Percentiles rank a stretch among this genome's conserved stretches.
These are phyloP conservation scores for Epicauta chinensis DNA, from an alignment of 1,140 invertebrate species.

Conservation along the genomic window DNA sequence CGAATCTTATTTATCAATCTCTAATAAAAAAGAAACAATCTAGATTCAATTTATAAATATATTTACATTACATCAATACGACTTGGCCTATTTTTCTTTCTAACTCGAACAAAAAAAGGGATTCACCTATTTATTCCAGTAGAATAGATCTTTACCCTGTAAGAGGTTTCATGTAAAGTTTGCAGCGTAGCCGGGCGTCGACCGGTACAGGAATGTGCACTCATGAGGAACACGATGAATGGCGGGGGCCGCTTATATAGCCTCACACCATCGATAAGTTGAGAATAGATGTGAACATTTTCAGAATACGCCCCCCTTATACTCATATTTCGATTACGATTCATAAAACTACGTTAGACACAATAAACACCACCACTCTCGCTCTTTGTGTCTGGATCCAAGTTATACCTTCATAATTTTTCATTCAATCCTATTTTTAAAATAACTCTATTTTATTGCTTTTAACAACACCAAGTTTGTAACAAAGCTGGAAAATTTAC, in stretches of 20 bases:
- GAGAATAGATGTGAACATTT: slow-evolving; percentile 3
- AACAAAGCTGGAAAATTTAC: too few relatives aligned
- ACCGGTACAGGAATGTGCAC: slow-evolving; percentile 20
- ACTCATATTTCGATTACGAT: too few relatives aligned
- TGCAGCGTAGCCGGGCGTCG: slow-evolving; percentile 14
- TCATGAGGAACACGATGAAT: slow-evolving; percentile 23
- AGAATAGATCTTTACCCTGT: slow-evolving; percentile 21
- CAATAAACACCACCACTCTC: too few relatives aligned
- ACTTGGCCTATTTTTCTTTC: slow-evolving; percentile 15
- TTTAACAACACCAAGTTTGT: too few relatives aligned
- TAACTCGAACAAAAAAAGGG: slow-evolving; percentile 20
- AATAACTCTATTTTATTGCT: too few relatives aligned
- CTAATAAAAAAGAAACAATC: neutral
- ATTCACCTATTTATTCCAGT: slow-evolving; percentile 26
- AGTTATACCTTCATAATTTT: too few relatives aligned
- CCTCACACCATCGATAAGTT: slow-evolving; percentile 7
- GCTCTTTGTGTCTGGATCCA: too few relatives aligned
- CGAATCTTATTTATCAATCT: too few relatives aligned
- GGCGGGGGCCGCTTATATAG: slow-evolving; percentile 11
- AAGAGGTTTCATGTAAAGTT: slow-evolving; percentile 27
- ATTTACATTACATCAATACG: slow-evolving; percentile 12
- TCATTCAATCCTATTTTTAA: too few relatives aligned
- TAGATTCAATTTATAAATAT: slow-evolving; percentile 3
- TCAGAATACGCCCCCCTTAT: too few relatives aligned
- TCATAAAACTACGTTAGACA: too few relatives aligned